phyloP scores from a whole-genome alignment of 2,888 invertebrate species.

The Zygothrica quintamaculata region DNA sequence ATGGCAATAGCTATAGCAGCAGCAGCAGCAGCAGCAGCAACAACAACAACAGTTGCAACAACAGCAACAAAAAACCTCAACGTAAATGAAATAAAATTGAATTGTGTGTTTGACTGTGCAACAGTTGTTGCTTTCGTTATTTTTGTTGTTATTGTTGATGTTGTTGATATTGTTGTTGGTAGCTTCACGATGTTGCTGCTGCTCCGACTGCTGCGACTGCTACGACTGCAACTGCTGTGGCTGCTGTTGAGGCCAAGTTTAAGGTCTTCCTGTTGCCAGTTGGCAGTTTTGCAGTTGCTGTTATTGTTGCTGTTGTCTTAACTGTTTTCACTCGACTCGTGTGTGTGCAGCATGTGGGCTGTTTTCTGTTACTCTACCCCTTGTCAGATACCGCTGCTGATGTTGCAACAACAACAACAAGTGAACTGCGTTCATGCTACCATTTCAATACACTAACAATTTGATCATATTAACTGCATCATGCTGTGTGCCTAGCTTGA shows the following conservation, averaged over 20 bases:
- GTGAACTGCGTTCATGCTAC: constrained; percentile 67
- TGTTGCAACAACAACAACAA: constrained; percentile 54
- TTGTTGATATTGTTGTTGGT: constrained; percentile 45
- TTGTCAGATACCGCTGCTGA: constrained; percentile 38
- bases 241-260: constrained; percentile 77
- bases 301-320: constrained; percentile 66
- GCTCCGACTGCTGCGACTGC: constrained; percentile 22
- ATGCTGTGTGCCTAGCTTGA: constrained; percentile 1
- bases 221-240: constrained; percentile 50
- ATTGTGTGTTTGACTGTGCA: constrained; percentile 73
- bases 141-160: constrained; percentile 28
- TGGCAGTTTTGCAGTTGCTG: constrained; percentile 56
- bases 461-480: neutral
- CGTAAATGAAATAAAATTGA: constrained; percentile 77
- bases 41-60: constrained; percentile 20
- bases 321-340: constrained; percentile 75
- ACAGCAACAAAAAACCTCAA: constrained; percentile 47
- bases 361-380: constrained; percentile 60
- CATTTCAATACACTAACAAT: constrained; percentile 55
- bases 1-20: constrained; percentile 39
- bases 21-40: constrained; percentile 15
- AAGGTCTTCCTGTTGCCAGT: constrained; percentile 80
- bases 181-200: constrained; percentile 62
- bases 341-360: constrained; percentile 70
- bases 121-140: constrained; percentile 55